A percentile compares a stretch with the other conserved stretches of the same genome.
phyloP scores from a whole-genome alignment of 2,113 vertebrate species.

The Microcebus murinus region DNA sequence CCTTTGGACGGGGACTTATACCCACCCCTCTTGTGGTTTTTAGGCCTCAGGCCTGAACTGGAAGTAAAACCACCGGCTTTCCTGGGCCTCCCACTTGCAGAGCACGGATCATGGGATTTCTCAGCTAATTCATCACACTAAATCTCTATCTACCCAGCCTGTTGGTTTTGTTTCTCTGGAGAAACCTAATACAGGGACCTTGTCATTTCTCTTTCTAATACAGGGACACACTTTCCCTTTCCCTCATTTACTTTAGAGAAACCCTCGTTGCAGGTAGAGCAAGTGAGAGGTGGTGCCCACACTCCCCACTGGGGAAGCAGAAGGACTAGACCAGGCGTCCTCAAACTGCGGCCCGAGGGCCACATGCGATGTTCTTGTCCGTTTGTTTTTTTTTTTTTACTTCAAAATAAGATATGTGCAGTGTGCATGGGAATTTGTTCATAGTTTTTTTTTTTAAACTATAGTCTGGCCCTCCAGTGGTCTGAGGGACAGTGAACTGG shows the following conservation, averaged over 20 bases:
- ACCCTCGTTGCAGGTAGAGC: accelerated
- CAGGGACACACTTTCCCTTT: not conserved
- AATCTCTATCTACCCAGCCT: not conserved
- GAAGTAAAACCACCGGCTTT: not conserved
- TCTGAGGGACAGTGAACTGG: too few relatives aligned
- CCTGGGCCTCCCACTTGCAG: not conserved
- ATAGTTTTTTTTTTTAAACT: too few relatives aligned
- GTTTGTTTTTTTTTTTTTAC: too few relatives aligned
- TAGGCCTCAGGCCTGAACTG: not conserved
- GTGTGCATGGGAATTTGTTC: too few relatives aligned
- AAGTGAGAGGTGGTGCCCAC: not conserved
- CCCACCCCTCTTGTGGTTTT: not conserved
- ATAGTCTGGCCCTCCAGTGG: too few relatives aligned
- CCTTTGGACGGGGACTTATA: not conserved
- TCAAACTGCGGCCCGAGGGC: too few relatives aligned
- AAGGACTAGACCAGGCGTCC: not conserved
- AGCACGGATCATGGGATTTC: too few relatives aligned
- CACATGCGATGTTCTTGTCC: too few relatives aligned
- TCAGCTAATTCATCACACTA: not conserved
- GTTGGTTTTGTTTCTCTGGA: not conserved
- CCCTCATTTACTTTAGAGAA: not conserved
- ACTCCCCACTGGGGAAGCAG: not conserved
- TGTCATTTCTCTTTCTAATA: not conserved
- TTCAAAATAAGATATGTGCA: too few relatives aligned
- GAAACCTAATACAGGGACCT: too few relatives aligned